Evolutionary conservation across 2,113 vertebrate genomes (phyloP).

Genomic region (Agapornis roseicollis): DNA sequence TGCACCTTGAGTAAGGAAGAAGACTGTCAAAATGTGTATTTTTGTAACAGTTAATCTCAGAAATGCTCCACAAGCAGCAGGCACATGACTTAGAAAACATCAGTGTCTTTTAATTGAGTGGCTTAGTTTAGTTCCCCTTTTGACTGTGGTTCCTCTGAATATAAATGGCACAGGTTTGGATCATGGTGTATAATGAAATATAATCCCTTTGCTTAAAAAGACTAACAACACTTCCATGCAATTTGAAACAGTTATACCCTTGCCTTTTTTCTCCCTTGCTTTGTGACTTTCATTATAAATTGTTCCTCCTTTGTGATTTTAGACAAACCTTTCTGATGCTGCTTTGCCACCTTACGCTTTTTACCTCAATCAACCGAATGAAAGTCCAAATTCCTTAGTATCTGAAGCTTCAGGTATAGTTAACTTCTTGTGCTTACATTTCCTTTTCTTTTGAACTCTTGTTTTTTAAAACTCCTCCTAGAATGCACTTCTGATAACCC

Average conservation of each 20-base stretch:
- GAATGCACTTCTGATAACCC: neutral
- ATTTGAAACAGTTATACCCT: neutral
- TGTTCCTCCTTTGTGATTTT: constrained; percentile 48
- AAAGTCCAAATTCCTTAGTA: constrained; percentile 74
- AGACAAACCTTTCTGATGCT: constrained; percentile 72
- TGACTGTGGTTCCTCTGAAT: neutral
- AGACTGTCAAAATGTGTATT: neutral
- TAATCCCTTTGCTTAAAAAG: neutral
- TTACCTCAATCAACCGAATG: constrained; percentile 81
- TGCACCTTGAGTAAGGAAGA: neutral
- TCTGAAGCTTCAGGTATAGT: constrained; percentile 88
- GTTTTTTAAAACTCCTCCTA: neutral
- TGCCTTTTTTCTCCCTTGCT: neutral
- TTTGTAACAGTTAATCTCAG: neutral
- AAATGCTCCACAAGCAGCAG: neutral
- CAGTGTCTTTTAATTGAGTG: neutral
- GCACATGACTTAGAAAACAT: neutral
- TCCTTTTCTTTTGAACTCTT: neutral
- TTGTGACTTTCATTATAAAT: neutral
- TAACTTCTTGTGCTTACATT: neutral
- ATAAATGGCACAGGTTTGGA: neutral
- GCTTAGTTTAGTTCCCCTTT: neutral
- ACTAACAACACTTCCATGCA: neutral
- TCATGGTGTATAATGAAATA: neutral
- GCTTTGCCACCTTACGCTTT: constrained; percentile 69